A percentile compares a stretch with the other conserved stretches of the same genome.
phyloP scores from a whole-genome alignment of 2,113 vertebrate genomes.

The Sorex fumeus region DNA sequence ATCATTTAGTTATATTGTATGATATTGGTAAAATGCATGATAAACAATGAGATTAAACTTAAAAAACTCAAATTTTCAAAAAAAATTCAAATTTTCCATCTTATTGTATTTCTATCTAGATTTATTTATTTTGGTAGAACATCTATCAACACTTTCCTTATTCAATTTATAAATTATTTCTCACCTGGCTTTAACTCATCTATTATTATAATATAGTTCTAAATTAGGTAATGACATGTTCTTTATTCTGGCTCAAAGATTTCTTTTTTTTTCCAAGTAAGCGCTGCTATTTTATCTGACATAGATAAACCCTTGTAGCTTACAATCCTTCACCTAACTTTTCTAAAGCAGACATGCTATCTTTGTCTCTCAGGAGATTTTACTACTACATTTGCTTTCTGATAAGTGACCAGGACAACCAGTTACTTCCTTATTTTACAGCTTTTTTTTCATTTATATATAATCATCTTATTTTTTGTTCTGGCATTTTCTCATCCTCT shows the following conservation, averaged over 20 bases:
- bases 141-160: background rate
- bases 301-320: constrained; percentile 54
- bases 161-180: constrained; percentile 34
- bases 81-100: background rate
- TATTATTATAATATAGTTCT: background rate
- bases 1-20: constrained; percentile 24
- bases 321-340: constrained; percentile 65
- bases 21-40: background rate
- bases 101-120: background rate
- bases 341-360: constrained; percentile 48
- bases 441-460: constrained; percentile 36
- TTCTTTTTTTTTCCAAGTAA: background rate
- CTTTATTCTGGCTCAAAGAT: constrained; percentile 54
- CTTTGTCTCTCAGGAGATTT: constrained; percentile 68
- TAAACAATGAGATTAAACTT: background rate
- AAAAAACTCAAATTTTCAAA: too few species aligned
- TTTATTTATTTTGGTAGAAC: background rate
- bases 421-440: constrained; percentile 74
- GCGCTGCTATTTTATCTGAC: constrained; percentile 57
- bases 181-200: background rate
- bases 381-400: constrained; percentile 77
- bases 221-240: background rate
- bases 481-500: constrained; percentile 10
- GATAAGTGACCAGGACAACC: constrained; percentile 73
- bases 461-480: constrained; percentile 69